phyloP scores from a whole-genome alignment of 1,140 invertebrate species.

The Zaprionus taronus region DNA sequence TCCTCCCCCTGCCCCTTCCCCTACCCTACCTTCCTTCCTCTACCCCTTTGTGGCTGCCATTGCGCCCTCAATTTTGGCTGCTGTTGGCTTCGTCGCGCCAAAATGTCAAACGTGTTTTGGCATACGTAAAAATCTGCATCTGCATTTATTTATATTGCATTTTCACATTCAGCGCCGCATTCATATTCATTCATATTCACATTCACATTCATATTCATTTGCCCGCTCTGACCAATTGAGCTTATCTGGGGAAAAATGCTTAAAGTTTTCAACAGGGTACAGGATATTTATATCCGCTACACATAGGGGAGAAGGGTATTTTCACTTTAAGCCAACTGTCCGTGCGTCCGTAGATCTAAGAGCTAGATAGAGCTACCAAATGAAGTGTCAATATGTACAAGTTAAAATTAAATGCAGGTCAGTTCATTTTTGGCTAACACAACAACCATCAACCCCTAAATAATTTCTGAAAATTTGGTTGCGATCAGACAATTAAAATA shows the following conservation, averaged over 20 bases:
- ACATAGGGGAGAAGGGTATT: no score
- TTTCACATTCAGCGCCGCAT: conserved; percentile 30
- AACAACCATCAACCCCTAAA: no score
- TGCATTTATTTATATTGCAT: conserved; percentile 70
- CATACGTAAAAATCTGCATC: conserved; percentile 51
- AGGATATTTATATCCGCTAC: no score
- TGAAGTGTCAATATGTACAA: no score
- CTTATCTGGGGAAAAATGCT: conserved; percentile 15
- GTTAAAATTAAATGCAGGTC: no score
- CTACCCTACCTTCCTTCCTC: neutral
- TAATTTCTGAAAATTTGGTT: no score
- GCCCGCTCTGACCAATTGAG: conserved; percentile 55
- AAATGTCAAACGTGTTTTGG: conserved; percentile 61
- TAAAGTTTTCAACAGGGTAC: neutral
- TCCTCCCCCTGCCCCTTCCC: neutral
- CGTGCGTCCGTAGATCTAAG: no score
- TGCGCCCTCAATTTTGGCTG: neutral
- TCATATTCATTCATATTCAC: conserved; percentile 26
- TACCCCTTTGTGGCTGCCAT: neutral
- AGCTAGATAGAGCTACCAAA: no score
- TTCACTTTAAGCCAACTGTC: no score
- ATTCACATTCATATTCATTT: conserved; percentile 21
- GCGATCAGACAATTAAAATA: no score
- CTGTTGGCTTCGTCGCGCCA: conserved; percentile 16
- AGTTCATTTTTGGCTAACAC: no score